Base-by-base conservation (phyloP, 37 sponge, comb jelly and placozoan species). In the Ephydatia muelleri region DNA sequence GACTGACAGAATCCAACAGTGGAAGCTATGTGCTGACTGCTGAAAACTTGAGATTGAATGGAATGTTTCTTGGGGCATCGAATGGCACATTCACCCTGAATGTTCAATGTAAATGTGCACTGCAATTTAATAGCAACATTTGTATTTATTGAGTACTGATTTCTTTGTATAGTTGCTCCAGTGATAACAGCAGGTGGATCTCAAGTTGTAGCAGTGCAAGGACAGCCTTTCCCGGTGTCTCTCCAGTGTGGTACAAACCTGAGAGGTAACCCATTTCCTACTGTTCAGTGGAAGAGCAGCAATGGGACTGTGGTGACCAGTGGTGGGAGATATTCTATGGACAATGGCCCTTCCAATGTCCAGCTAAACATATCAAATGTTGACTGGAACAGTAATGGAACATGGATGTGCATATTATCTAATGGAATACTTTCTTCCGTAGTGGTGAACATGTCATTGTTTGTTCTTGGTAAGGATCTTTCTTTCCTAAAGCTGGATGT, bases 171-270 rank as follows among this genome's bases (percentile, higher is more conserved):
- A 84, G 85, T 40, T 77, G 75, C 68, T 13, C 85, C 85, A 40
- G 70, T 69, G 6, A 33, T 84, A 22, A 68, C 69, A 19, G 19
- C 27, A 27, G 78, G 69, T 5, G 23, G 68, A 30, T 28, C 70
- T 0, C 27, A 68, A 28, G 68, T 40, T 6, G 68, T 21, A 21
- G 48, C 23, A 28, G 34, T 33, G 1, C 28, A 28, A 3, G 78
- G 48, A 39, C 43, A 23, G 6, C 32, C 57, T 27, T n/a, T n/a
- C n/a, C n/a, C n/a, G n/a, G 69, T 68, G 14, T 77, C 76, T 9
- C 76, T 84, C 31, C 13, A 68, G 2, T 84, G 85, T 76, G 85
- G 85, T 32, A 77, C 85, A 21, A 67, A 69, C 30, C 27, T 84
- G 6, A 47, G 21, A 22, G 29, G 85, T 29, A 76, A 84, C 38